phyloP scores from a whole-genome alignment of 37 sponge, comb jelly and placozoan species.

The Dysidea cf. avara region DNA sequence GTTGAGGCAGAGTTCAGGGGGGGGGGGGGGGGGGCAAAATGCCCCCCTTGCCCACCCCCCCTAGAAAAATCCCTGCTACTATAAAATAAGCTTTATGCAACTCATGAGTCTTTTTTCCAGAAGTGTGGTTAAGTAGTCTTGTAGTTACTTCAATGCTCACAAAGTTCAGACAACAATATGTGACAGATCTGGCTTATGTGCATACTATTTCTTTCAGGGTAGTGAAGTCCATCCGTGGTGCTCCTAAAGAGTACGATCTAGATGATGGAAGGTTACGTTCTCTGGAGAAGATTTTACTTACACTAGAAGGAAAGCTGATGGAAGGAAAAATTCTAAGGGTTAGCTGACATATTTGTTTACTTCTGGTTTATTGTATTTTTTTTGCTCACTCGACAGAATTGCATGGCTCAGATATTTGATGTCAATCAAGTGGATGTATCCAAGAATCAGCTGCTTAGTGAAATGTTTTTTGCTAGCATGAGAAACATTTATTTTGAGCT shows the following conservation, averaged over 20 bases:
- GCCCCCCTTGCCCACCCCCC: not conserved
- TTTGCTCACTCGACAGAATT: slow-evolving; percentile 21
- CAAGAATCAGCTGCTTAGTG: slow-evolving; percentile 48
- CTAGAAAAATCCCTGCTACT: no score
- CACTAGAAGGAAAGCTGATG: slow-evolving; percentile 87
- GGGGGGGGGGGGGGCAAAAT: no score
- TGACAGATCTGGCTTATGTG: no score
- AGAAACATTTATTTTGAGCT: slow-evolving; percentile 27
- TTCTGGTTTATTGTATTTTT: not conserved
- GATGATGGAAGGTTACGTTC: slow-evolving; percentile 75
- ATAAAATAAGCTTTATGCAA: no score
- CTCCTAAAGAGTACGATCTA: slow-evolving; percentile 79
- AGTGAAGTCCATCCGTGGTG: slow-evolving; percentile 70
- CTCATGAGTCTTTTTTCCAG: no score
- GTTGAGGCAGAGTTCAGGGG: no score
- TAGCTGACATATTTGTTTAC: slow-evolving; percentile 7
- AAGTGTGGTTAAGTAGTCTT: no score
- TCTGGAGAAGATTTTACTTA: slow-evolving; percentile 87
- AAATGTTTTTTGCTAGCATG: slow-evolving; percentile 63
- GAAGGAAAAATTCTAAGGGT: slow-evolving; percentile 87
- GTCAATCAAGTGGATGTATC: slow-evolving; percentile 53
- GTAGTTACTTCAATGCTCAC: no score
- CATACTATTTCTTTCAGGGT: slow-evolving; percentile 28
- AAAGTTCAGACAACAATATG: no score
- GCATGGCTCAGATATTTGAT: slow-evolving; percentile 81